A percentile compares a stretch with the other conserved stretches of the same genome.
phyloP scores from a whole-genome alignment of 1,140 invertebrate genomes.

The Pseudomyrmex dendroicus region DNA sequence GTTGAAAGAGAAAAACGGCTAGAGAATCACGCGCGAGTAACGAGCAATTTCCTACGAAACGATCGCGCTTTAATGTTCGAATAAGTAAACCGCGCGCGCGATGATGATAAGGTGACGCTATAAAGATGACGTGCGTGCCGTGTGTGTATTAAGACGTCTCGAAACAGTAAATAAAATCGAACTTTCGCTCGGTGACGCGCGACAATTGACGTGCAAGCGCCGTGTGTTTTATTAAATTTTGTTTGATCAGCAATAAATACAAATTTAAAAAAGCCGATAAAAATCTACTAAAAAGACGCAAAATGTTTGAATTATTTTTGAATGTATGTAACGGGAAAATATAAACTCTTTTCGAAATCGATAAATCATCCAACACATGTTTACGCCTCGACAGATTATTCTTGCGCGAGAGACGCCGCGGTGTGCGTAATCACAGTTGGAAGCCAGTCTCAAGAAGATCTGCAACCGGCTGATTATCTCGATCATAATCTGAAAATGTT shows the following conservation, averaged over 20 bases:
- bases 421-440: constrained; percentile 88
- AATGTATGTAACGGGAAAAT: too few species aligned
- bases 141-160: background rate
- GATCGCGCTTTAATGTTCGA: constrained; percentile 32
- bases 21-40: constrained; percentile 38
- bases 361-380: constrained; percentile 32
- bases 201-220: background rate
- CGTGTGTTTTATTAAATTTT: background rate
- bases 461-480: constrained; percentile 84
- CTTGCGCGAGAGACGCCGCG: constrained; percentile 85
- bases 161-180: constrained; percentile 37
- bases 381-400: constrained; percentile 84
- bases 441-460: constrained; percentile 84
- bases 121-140: constrained; percentile 8
- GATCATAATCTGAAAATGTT: constrained; percentile 87
- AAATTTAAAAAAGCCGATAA: background rate
- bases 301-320: too few species aligned
- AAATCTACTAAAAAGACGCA: background rate
- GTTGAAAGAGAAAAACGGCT: background rate
- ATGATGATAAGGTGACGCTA: constrained; percentile 12
- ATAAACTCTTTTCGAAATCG: background rate
- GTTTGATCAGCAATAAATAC: background rate
- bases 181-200: background rate
- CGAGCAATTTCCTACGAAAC: constrained; percentile 43
- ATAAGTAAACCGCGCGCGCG: constrained; percentile 17